A percentile compares a stretch with the other conserved stretches of the same genome.
phyloP scores from a whole-genome alignment of 2,113 vertebrate species.

The Percina caprodes region DNA sequence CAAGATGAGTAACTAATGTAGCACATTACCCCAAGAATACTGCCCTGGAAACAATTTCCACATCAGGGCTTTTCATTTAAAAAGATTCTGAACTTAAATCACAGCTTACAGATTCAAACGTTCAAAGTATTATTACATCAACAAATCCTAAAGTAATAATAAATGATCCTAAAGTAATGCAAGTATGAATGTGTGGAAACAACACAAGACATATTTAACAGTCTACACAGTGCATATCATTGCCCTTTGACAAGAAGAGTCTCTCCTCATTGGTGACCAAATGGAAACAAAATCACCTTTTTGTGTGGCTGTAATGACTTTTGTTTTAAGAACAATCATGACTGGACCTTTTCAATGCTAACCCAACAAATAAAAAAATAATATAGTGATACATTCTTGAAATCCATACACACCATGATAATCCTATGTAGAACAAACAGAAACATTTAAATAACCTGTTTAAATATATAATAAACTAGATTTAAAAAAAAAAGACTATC shows the following conservation, averaged over 20 bases:
- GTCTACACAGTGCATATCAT: slow-evolving; percentile 72
- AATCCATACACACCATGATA: slow-evolving; percentile 31
- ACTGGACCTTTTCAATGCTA: neutral
- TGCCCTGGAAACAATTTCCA: slow-evolving; percentile 30
- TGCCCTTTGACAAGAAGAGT: slow-evolving; percentile 52
- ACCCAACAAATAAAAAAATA: slow-evolving; percentile 5
- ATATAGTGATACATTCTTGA: slow-evolving; percentile 27
- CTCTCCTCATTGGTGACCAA: slow-evolving; percentile 18
- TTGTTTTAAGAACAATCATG: neutral
- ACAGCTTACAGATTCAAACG: slow-evolving; percentile 35
- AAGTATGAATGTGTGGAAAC: neutral
- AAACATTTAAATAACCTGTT: slow-evolving; percentile 29
- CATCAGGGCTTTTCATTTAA: slow-evolving; percentile 33
- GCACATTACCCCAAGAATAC: slow-evolving; percentile 25
- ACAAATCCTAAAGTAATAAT: slow-evolving; percentile 30
- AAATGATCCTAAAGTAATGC: slow-evolving; percentile 31
- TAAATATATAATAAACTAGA: slow-evolving; percentile 50
- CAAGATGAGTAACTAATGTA: slow-evolving; percentile 47
- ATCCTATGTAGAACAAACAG: slow-evolving; percentile 29
- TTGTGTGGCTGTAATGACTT: neutral
- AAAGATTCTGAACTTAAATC: slow-evolving; percentile 43
- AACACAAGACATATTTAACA: slow-evolving; percentile 67
- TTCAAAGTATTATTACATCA: slow-evolving; percentile 33
- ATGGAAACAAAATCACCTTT: slow-evolving; percentile 11
- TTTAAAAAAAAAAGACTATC: slow-evolving; percentile 27